These are phyloP conservation scores for Ophiothrix spiculata DNA, from an alignment of 35 echinoderm and acorn worm species.

Conservation along the genomic window DNA sequence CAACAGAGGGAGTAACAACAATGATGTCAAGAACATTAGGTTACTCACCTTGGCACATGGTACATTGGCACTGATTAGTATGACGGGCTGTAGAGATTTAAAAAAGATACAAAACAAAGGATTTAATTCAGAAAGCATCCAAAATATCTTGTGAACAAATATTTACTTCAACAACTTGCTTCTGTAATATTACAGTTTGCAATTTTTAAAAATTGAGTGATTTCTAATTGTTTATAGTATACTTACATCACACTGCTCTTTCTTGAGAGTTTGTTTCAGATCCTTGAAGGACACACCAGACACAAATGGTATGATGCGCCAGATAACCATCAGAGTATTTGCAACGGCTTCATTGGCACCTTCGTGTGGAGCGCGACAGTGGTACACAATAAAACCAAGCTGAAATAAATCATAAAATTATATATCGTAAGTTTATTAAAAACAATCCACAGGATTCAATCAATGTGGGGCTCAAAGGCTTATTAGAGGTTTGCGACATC, in stretches of 20 bases:
- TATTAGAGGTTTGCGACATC: too few species aligned
- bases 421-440: neutral
- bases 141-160: too few species aligned
- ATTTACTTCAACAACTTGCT: too few species aligned
- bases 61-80: slow-evolving; percentile 89
- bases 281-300: slow-evolving; percentile 93
- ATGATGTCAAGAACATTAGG: too few species aligned
- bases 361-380: slow-evolving; percentile 89
- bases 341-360: slow-evolving; percentile 97
- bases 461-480: too few species aligned
- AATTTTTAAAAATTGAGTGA: too few species aligned
- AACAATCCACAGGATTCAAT: neutral
- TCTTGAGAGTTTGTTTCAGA: slow-evolving; percentile 96
- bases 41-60: slow-evolving; percentile 90
- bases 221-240: too few species aligned
- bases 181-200: too few species aligned
- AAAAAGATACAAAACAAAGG: slow-evolving; percentile 18
- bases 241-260: slow-evolving; percentile 99
- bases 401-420: slow-evolving; percentile 35
- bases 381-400: slow-evolving; percentile 96
- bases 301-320: slow-evolving; percentile 95
- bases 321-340: slow-evolving; percentile 84
- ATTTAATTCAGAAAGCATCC: too few species aligned
- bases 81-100: slow-evolving; percentile 58
- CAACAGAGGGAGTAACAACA: too few species aligned